Percentiles rank a stretch among this genome's conserved stretches.
These are phyloP conservation scores for Dromas ardeola DNA, from an alignment of 2,113 vertebrate species.

Conservation along the genomic window DNA sequence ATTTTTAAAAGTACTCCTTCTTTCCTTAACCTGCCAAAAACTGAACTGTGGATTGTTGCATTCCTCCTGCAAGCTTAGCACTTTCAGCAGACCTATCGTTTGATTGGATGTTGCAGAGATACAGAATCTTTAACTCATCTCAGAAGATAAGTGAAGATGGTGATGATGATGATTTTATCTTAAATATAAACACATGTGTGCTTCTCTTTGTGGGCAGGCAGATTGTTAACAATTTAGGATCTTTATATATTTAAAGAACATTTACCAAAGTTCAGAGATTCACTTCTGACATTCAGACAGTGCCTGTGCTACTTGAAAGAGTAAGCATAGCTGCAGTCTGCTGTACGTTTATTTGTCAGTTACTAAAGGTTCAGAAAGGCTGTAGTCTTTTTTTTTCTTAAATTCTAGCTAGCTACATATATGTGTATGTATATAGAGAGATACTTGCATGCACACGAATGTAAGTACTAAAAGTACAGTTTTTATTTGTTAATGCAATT, in stretches of 20 bases:
- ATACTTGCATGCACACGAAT: not conserved
- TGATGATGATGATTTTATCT: not conserved
- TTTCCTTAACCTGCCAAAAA: not conserved
- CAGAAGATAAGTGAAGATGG: not conserved
- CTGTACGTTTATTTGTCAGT: not conserved
- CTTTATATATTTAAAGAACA: not conserved
- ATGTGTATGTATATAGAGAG: not conserved
- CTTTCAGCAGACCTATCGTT: not conserved
- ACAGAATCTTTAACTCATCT: not conserved
- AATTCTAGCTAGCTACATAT: not conserved
- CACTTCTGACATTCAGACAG: not conserved
- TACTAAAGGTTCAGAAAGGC: not conserved
- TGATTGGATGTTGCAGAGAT: not conserved
- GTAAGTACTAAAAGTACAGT: not conserved
- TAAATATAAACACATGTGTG: rapidly evolving
- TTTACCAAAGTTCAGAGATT: not conserved
- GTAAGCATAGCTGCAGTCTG: not conserved
- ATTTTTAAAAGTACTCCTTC: not conserved
- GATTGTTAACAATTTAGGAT: not conserved
- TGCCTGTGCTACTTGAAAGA: not conserved
- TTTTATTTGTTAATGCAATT: not conserved
- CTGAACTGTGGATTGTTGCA: not conserved
- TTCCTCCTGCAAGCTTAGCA: not conserved
- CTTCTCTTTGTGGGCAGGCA: not conserved
- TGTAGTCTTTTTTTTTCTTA: not conserved